Evolutionary conservation across 2,888 invertebrate species (phyloP), one percentile per base, ranked within the genome.

Genomic region (Netelia virgata): DNA sequence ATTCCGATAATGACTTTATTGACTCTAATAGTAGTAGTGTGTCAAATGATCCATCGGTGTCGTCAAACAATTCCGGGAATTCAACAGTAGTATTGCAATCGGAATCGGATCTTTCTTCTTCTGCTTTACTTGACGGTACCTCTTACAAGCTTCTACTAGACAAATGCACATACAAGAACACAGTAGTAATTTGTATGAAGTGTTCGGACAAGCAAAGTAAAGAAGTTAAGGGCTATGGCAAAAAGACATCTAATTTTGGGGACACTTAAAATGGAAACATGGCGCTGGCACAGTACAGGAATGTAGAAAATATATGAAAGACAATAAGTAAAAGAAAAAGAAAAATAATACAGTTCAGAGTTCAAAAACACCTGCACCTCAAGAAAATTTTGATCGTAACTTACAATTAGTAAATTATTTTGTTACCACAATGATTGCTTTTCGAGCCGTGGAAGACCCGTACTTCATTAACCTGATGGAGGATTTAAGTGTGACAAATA

Each of bases 401-500:
- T 53, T n/a, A n/a, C n/a, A n/a, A n/a, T n/a, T 53, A 10, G 53
- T 53, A 53, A 53, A 53, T 53, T 53, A n/a, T 53, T 53, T 53
- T 53, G 16, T 11, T 53, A 14, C n/a, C 53, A 1, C 53, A 14
- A 53, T 53, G 53, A 53, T 11, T 5, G n/a, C 53, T 14, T 11
- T 53, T n/a, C 53, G 53, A 11, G 14, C 53, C 16, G 53, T 53
- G 16, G 53, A 53, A 53, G 53, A 53, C 14, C 53, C 53, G 14
- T 53, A 53, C 16, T 53, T 53, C 16, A 53, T 53, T 11, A 11
- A 53, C n/a, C n/a, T 53, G 53, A 53, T 53, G 53, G 53, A 53
- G 53, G 53, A 53, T 53, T 53, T 53, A 16, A 53, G n/a, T 6
- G 53, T 14, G 3, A n/a, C 14, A 11, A 53, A 53, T 53, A 53